Evolutionary conservation across 2,113 vertebrate species (phyloP).

Genomic region (Pipa parva): DNA sequence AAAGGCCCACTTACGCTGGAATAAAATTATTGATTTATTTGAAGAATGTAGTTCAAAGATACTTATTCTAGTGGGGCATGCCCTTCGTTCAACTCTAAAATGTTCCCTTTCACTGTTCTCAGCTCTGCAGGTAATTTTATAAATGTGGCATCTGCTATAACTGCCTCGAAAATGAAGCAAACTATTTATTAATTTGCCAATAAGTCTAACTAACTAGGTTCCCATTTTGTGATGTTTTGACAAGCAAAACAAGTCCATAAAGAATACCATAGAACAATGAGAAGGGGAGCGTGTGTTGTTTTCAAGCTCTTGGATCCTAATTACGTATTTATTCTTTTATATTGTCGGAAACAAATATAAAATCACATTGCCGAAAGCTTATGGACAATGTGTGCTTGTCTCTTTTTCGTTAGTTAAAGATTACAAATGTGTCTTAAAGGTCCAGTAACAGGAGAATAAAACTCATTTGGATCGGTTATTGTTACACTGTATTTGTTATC

Average conservation of each 20-base stretch:
- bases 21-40: constrained; percentile 41
- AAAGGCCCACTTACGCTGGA: constrained; percentile 30
- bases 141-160: constrained; percentile 36
- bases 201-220: constrained; percentile 37
- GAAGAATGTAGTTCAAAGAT: constrained; percentile 35
- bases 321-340: neutral
- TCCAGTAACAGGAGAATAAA: too few relatives aligned
- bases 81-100: constrained; percentile 37
- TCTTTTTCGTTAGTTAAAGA: too few relatives aligned
- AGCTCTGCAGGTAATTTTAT: constrained; percentile 31
- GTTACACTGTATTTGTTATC: too few relatives aligned
- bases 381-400: too few relatives aligned
- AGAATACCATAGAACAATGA: neutral
- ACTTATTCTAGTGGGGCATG: constrained; percentile 42
- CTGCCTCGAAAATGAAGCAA: constrained; percentile 26
- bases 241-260: constrained; percentile 32
- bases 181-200: constrained; percentile 40
- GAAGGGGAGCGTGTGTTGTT: neutral
- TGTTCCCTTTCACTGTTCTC: constrained; percentile 30
- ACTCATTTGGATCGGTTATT: too few relatives aligned
- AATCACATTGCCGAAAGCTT: too few relatives aligned
- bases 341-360: too few relatives aligned
- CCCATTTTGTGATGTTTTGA: constrained; percentile 22
- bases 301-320: neutral
- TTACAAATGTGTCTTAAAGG: too few relatives aligned